Conservation (phyloP, 1,140 invertebrate genomes). For the Argopecten irradians region DNA sequence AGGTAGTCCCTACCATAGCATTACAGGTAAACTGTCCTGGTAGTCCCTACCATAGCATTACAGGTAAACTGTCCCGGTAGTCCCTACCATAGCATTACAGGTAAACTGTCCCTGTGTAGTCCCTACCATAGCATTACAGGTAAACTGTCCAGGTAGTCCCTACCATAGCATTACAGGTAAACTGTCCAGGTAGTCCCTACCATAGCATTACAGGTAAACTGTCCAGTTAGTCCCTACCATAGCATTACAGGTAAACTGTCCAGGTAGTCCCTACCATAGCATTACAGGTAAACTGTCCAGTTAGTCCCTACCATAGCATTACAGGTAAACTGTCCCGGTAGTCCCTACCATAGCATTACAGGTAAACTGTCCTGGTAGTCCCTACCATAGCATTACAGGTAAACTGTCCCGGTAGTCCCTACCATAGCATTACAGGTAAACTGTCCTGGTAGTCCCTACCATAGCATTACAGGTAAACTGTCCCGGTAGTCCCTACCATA, state of each 20-base stretch:
- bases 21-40: background rate
- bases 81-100: constrained; percentile 44
- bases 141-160: background rate
- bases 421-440: constrained; percentile 43
- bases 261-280: constrained; percentile 35
- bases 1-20: constrained; percentile 37
- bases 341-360: constrained; percentile 43
- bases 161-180: constrained; percentile 43
- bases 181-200: background rate
- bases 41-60: constrained; percentile 41
- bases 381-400: constrained; percentile 44
- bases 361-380: background rate
- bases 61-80: background rate
- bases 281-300: background rate
- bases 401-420: background rate
- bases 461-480: constrained; percentile 44
- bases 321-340: background rate
- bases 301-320: constrained; percentile 40
- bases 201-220: constrained; percentile 44
- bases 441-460: background rate
- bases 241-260: constrained; percentile 40
- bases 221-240: background rate
- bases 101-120: background rate
- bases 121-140: constrained; percentile 44
- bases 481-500: background rate